phyloP scores from a whole-genome alignment of 1,140 invertebrate genomes.

The Zaprionus ornatus region DNA sequence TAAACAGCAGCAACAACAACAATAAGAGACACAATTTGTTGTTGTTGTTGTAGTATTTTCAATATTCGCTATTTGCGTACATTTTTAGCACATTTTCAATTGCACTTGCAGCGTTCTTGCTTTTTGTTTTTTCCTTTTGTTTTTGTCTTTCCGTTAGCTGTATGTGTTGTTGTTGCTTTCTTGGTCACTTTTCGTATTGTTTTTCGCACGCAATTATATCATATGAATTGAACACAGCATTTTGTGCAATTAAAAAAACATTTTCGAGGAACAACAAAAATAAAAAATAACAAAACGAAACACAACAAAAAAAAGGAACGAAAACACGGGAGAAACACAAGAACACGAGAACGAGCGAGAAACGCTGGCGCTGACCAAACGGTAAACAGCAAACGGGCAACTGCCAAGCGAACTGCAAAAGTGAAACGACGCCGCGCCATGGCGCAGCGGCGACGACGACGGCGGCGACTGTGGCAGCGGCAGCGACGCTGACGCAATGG shows the following conservation, averaged over 20 bases:
- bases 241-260: constrained; percentile 24
- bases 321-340: constrained; percentile 57
- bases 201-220: constrained; percentile 42
- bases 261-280: constrained; percentile 5
- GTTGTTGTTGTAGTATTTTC: constrained; percentile 13
- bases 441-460: constrained; percentile 15
- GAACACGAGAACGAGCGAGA: constrained; percentile 57
- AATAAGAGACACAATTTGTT: background rate
- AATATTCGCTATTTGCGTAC: constrained; percentile 64
- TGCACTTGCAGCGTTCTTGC: constrained; percentile 53
- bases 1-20: constrained; percentile 18
- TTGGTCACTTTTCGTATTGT: background rate
- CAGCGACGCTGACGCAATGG: constrained; percentile 53
- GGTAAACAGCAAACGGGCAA: constrained; percentile 52
- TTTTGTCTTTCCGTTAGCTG: background rate
- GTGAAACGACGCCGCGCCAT: constrained; percentile 27
- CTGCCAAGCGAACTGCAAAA: constrained; percentile 49
- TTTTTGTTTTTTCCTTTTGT: constrained; percentile 10
- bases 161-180: constrained; percentile 3
- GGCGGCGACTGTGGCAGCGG: constrained; percentile 22
- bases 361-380: constrained; percentile 47
- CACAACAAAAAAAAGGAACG: constrained; percentile 29
- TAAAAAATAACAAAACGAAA: constrained; percentile 39
- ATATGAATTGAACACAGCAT: constrained; percentile 15
- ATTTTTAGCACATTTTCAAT: constrained; percentile 75